These are phyloP conservation scores for Formica aserva DNA, from an alignment of 2,888 invertebrate genomes.

Conservation along the genomic window DNA sequence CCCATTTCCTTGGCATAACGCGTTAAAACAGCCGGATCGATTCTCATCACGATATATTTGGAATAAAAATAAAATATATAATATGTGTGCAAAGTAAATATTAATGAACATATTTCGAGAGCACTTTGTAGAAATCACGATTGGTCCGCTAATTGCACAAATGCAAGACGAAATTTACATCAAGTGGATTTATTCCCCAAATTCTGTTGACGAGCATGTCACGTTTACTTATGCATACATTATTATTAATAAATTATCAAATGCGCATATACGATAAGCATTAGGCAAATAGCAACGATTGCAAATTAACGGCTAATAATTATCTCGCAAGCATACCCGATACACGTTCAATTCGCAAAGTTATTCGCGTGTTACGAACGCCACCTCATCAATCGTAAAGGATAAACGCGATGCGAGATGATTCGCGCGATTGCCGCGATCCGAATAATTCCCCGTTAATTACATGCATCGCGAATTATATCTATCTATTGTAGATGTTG, in stretches of 20 bases:
- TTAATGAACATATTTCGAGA: not conserved
- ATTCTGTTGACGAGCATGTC: constrained; percentile 20
- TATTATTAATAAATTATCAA: constrained; percentile 57
- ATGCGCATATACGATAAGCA: constrained; percentile 18
- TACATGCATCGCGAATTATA: constrained; percentile 53
- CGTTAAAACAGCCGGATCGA: not conserved
- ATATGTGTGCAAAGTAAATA: not conserved
- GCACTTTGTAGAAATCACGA: constrained; percentile 19
- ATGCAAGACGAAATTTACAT: not conserved
- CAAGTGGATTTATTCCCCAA: not conserved
- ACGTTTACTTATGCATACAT: constrained; percentile 35
- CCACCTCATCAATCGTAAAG: constrained; percentile 65
- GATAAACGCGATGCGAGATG: constrained; percentile 64
- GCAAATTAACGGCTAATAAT: constrained; percentile 69
- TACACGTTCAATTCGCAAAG: constrained; percentile 54
- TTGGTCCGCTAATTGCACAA: constrained; percentile 1
- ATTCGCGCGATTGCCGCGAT: constrained; percentile 38
- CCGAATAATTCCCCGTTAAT: constrained; percentile 75
- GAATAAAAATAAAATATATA: not conserved
- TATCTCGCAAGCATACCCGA: constrained; percentile 42
- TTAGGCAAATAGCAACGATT: constrained; percentile 62
- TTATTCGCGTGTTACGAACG: constrained; percentile 59
- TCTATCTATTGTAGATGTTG: constrained; percentile 14
- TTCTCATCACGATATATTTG: not conserved
- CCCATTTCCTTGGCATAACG: not conserved